Evolutionary conservation across 2,888 invertebrate genomes (phyloP), one percentile per base, ranked within the genome.

Genomic region (Sinohyriopsis cumingii): DNA sequence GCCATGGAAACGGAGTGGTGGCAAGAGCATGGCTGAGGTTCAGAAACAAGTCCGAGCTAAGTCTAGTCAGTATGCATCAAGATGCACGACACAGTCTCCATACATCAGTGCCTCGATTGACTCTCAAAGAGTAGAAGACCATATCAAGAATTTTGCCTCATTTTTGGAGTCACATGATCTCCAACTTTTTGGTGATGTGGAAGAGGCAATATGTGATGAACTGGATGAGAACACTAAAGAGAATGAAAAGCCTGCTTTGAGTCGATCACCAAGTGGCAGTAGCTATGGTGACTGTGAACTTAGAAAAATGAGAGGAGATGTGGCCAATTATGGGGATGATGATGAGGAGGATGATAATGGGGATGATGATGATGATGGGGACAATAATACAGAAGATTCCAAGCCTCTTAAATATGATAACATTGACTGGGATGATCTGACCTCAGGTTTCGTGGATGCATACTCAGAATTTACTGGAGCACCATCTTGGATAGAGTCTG

Each of bases 381-480:
- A 77, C 15, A 70, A 73, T 15, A 65, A 67, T 4, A 77, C 77
- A 5, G 67, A 67, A 55, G 73, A 71, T 65, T 73, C 73, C 22
- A 60, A 59, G 59, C 60, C 69, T 20, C 45, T 45, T 45, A 64
- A 70, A 60, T 75, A 61, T 53, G 77, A 77, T 24, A 45, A 45
- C 45, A 72, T 72, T 57, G 77, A 80, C 54, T 80, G 78, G 66
- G 78, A 82, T 45, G 73, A 78, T 65, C 68, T 78, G 22, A 77
- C 80, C 15, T 82, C 81, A 15, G 81, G 79, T 20, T 80, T 82
- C 65, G 71, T 80, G 20, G 80, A 80, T 25, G 79, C 74, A 22
- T 70, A 77, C 60, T 76, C 80, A 59, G 81, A 77, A 64, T 73
- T 72, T 59, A 77, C 77, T 3, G 77, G 77, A 4, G 75, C 71